Evolutionary conservation across 2,113 vertebrate species (phyloP).

Genomic region (Malaclemys terrapin): DNA sequence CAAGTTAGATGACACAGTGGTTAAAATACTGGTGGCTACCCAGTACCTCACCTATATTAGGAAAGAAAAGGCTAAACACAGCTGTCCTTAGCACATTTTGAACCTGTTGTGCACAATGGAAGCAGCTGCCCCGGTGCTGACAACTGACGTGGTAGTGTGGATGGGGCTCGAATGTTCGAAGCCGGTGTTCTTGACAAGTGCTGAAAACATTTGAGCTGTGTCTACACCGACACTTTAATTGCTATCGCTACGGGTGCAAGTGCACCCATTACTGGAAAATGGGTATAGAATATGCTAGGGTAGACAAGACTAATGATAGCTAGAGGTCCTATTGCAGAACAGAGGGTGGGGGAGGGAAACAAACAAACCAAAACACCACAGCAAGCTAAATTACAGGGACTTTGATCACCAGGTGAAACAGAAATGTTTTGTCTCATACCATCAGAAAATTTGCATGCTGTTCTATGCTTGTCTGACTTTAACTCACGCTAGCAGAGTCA

Average conservation of each 20-base stretch:
- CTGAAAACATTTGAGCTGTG: background rate
- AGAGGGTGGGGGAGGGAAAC: background rate
- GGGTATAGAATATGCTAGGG: background rate
- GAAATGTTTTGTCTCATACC: background rate
- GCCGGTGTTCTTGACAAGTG: background rate
- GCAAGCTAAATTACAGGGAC: background rate
- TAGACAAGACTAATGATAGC: background rate
- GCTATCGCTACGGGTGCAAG: background rate
- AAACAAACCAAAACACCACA: background rate
- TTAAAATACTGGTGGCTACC: background rate
- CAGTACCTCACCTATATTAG: background rate
- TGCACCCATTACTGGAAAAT: background rate
- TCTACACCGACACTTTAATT: no score
- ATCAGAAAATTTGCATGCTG: background rate
- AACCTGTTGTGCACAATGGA: background rate
- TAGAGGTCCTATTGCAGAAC: background rate
- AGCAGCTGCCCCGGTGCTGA: background rate
- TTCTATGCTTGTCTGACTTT: slow-evolving; percentile 9
- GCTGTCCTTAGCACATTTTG: background rate
- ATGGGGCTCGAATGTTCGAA: background rate
- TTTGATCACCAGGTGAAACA: background rate
- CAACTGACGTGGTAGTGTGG: background rate
- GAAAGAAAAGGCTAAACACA: background rate
- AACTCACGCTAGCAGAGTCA: background rate
- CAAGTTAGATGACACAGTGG: no score